Base-by-base conservation (phyloP, 2,888 invertebrate species). In the Itoplectis maculator region DNA sequence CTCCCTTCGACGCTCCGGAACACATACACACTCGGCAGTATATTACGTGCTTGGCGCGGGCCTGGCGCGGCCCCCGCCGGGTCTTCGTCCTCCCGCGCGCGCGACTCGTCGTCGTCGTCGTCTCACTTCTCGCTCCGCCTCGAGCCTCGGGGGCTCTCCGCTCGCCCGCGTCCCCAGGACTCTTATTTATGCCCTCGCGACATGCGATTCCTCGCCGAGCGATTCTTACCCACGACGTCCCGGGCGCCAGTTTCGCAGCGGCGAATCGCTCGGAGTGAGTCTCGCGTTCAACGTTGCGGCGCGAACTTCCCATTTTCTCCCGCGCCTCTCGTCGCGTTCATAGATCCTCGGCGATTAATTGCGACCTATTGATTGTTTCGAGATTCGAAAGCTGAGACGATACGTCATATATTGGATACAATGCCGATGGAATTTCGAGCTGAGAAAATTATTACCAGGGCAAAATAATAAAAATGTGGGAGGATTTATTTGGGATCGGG, bases 41-140 rank as follows among this genome's bases (percentile, higher is more conserved):
- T 91, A 90, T 90, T 89, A 91, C 90, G 85, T 87, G 83, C 83
- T n/a, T n/a, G n/a, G n/a, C n/a, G n/a, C 73, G 79, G 75, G 81
- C 83, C 83, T 69, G 61, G 70, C n/a, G 61, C 37, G 72, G 42
- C 69, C 45, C 29, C 29, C 29, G 54, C 23, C 72, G 20, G 65
- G 69, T 80, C 80, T 85, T 82, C 63, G 78, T 84, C 75, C 69
- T 81, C 79, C 68, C 69, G 73, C 84, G 72, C 61, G 47, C 59
- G 42, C 56, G 20, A 29, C 29, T 2, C 47, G 47, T n/a, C 47
- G n/a, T n/a, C 77, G 72, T 78, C 76, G 47, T 59, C 18, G 75
- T 76, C 66, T 68, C 75, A 45, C 56, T 66, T 49, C 72, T 66
- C 40, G 20, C 78, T 81, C 83, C 81, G 51, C 79, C 56, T 82